These are phyloP conservation scores for Pegoplata infirma DNA, from an alignment of 2,888 invertebrate species.

Conservation along the genomic window DNA sequence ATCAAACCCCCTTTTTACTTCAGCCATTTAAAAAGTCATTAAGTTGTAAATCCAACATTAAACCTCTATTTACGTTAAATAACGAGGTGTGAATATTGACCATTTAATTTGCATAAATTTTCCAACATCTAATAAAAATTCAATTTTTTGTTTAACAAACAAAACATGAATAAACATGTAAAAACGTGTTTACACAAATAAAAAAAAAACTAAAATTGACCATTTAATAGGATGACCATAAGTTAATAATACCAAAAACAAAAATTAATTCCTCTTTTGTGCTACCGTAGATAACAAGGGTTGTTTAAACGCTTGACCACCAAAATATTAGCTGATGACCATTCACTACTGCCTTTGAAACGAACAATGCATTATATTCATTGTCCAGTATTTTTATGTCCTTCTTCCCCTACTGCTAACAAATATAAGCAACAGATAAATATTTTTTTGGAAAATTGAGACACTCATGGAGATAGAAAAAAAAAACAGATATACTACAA, in stretches of 20 bases:
- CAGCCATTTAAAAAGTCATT: slow-evolving; percentile 14
- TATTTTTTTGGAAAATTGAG: slow-evolving; percentile 13
- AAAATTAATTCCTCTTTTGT: neutral
- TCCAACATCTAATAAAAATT: neutral
- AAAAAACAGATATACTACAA: slow-evolving; percentile 12
- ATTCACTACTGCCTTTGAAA: slow-evolving; percentile 15
- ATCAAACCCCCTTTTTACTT: neutral
- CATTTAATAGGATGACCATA: slow-evolving; percentile 31
- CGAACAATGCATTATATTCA: neutral
- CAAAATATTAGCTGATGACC: slow-evolving; percentile 2
- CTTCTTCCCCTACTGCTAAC: neutral
- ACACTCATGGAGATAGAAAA: slow-evolving; percentile 12
- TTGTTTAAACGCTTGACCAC: slow-evolving; percentile 46
- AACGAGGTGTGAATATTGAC: slow-evolving; percentile 62
- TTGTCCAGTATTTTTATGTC: neutral
- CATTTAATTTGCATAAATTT: slow-evolving; percentile 54
- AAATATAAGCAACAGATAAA: slow-evolving; percentile 37
- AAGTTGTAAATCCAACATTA: neutral
- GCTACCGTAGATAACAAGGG: slow-evolving; percentile 40
- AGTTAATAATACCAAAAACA: too few species aligned
- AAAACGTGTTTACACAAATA: neutral
- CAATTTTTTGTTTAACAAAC: neutral
- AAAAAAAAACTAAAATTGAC: slow-evolving; percentile 43
- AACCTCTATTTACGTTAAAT: neutral
- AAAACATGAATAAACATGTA: neutral